Evolutionary conservation across 2,797 vertebrate genomes (phyloP).

Genomic region (Notoglanidium macrostoma): DNA sequence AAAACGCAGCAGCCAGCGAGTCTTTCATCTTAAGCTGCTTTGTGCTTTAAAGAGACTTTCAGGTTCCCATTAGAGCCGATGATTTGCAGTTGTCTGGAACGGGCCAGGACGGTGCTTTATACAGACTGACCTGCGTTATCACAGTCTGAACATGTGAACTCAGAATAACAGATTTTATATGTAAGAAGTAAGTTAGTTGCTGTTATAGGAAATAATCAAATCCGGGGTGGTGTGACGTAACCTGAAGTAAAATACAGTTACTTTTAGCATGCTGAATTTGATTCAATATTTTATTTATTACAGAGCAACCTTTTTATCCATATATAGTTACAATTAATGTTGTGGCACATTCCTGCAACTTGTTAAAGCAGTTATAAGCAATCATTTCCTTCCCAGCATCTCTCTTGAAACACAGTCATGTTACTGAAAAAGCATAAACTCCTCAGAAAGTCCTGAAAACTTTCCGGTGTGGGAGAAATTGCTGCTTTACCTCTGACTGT

Average conservation of each 20-base stretch:
- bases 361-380: neutral
- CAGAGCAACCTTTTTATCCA: neutral
- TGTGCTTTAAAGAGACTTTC: constrained; percentile 6
- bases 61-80: neutral
- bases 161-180: neutral
- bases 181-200: constrained; percentile 2
- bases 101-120: neutral
- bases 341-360: neutral
- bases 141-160: neutral
- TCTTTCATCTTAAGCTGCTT: neutral
- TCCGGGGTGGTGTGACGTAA: neutral
- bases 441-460: neutral
- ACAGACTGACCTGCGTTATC: neutral
- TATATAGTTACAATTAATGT: no score
- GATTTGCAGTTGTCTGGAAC: constrained; percentile 24
- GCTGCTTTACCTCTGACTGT: neutral
- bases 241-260: neutral
- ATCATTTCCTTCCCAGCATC: neutral
- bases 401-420: neutral
- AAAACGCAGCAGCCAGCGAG: neutral
- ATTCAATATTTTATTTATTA: neutral
- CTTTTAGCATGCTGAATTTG: neutral
- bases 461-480: neutral
- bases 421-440: neutral
- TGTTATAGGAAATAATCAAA: neutral